Percentiles rank a stretch among this genome's conserved stretches.
These are phyloP conservation scores for Paramormyrops hopkinsi DNA, from an alignment of 2,797 vertebrate species.

Conservation along the genomic window DNA sequence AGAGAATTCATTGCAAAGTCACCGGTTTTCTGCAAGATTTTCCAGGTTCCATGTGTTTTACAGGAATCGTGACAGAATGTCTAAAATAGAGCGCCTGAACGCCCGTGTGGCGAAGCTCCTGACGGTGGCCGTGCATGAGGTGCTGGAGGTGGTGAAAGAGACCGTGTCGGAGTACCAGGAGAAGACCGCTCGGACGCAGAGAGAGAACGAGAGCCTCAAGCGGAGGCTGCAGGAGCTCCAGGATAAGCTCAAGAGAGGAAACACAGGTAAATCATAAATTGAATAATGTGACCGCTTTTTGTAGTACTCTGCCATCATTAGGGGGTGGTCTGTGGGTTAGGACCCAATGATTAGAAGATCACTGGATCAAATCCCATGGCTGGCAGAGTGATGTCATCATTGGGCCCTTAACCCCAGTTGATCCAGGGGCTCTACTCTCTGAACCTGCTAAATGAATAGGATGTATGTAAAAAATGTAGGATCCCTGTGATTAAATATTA, in stretches of 20 bases:
- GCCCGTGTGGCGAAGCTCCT: slow-evolving; percentile 37
- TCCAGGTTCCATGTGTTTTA: not conserved
- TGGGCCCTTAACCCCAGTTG: not conserved
- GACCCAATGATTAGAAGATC: not conserved
- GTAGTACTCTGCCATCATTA: not conserved
- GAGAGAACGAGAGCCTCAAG: slow-evolving; percentile 59
- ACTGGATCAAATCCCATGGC: not conserved
- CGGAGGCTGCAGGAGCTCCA: slow-evolving; percentile 55
- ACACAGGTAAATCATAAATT: slow-evolving; percentile 37
- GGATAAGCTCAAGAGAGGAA: slow-evolving; percentile 41
- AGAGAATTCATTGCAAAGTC: not conserved
- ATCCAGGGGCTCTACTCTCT: not conserved
- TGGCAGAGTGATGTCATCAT: not conserved
- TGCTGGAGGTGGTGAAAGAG: slow-evolving; percentile 41
- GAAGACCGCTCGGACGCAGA: slow-evolving; percentile 56
- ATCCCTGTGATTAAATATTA: not conserved
- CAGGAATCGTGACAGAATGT: slow-evolving; percentile 13
- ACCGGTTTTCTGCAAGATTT: not conserved
- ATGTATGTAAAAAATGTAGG: not conserved
- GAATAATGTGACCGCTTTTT: not conserved
- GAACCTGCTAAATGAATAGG: not conserved
- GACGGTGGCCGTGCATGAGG: slow-evolving; percentile 37
- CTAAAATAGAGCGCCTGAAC: slow-evolving; percentile 43
- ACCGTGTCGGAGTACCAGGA: slow-evolving; percentile 59
- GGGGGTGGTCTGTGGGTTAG: not conserved